Evolutionary conservation across 2,113 vertebrate genomes (phyloP).

Genomic region (Burhinus bistriatus): DNA sequence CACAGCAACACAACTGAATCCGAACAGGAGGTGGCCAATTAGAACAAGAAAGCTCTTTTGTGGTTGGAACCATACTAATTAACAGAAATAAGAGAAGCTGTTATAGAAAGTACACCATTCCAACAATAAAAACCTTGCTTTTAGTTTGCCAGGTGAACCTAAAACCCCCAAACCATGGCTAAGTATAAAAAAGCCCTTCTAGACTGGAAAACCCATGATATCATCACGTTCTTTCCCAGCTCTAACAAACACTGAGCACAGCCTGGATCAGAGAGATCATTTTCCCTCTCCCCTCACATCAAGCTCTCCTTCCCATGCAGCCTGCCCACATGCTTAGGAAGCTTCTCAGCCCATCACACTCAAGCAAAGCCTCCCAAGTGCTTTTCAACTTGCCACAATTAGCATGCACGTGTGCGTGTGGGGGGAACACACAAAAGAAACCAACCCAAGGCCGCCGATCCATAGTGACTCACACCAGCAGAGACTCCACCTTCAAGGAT

Average conservation of each 20-base stretch:
- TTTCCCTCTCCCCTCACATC: not conserved
- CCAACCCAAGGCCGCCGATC: not conserved
- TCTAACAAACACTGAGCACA: not conserved
- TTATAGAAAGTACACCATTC: not conserved
- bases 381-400: not conserved
- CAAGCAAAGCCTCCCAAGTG: not conserved
- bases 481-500: not conserved
- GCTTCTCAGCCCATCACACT: not conserved
- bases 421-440: not conserved
- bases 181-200: not conserved
- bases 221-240: not conserved
- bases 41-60: slow-evolving; percentile 7
- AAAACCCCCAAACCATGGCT: not conserved
- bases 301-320: not conserved
- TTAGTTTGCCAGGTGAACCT: not conserved
- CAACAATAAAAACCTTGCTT: not conserved
- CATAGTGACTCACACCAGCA: not conserved
- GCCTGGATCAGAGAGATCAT: not conserved
- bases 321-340: not conserved
- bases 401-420: rapidly evolving
- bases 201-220: not conserved
- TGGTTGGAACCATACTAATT: not conserved
- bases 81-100: not conserved
- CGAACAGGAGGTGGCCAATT: slow-evolving; percentile 28
- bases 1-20: not conserved